These are phyloP conservation scores for Nasonia giraulti DNA, from an alignment of 1,140 invertebrate genomes.

Conservation along the genomic window DNA sequence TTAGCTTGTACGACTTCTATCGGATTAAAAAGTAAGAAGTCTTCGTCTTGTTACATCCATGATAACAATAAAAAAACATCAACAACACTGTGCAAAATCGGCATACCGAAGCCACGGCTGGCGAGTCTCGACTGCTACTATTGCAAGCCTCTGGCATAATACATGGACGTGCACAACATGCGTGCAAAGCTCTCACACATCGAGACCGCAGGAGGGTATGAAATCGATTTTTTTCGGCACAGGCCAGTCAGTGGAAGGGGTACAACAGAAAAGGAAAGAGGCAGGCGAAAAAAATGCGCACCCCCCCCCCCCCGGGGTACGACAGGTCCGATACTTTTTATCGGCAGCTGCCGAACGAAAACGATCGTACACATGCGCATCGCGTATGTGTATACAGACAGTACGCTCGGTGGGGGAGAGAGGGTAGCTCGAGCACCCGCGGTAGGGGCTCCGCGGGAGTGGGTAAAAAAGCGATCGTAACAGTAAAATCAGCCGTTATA, in stretches of 20 bases:
- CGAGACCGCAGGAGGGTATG: conserved; percentile 4
- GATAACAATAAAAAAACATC: no score
- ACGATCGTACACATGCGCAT: conserved; percentile 2
- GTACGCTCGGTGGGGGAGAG: background rate
- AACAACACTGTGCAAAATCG: background rate
- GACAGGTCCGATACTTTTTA: conserved; percentile 40
- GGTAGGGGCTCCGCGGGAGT: conserved; percentile 1
- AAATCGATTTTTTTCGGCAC: conserved; percentile 46
- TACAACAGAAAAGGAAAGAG: background rate
- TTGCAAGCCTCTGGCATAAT: background rate
- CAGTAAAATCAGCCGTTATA: conserved; percentile 64
- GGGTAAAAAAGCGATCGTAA: conserved; percentile 53
- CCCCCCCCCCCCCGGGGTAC: background rate
- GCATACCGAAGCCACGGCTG: background rate
- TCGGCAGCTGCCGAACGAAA: conserved; percentile 22
- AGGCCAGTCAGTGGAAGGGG: background rate
- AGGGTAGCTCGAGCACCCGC: background rate
- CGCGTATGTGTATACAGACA: background rate
- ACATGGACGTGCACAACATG: background rate
- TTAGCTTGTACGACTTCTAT: background rate
- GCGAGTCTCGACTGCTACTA: conserved; percentile 9
- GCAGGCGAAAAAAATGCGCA: conserved; percentile 25
- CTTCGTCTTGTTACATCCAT: background rate
- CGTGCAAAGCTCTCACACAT: background rate
- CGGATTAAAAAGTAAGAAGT: background rate